Percentiles rank a stretch among this genome's conserved stretches.
Evolutionary conservation across 2,888 invertebrate species (phyloP).

Genomic region (Epirrhoe tristata): DNA sequence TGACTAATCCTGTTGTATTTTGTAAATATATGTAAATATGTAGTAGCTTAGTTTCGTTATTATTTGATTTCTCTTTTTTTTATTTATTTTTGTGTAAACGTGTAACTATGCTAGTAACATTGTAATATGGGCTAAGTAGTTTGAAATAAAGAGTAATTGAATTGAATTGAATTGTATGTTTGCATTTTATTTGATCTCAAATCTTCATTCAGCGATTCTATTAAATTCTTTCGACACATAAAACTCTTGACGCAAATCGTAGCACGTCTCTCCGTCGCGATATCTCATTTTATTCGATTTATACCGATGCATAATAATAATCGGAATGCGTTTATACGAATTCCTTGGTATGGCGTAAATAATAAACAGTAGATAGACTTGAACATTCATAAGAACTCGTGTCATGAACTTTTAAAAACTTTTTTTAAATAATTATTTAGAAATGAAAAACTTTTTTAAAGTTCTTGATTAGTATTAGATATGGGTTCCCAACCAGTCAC

Average conservation of each 20-base stretch:
- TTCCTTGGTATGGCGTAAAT: conserved; percentile 32
- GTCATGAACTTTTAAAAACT: background rate
- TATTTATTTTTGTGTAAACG: no score
- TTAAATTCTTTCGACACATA: conserved; percentile 43
- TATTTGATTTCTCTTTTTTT: no score
- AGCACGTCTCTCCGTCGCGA: conserved; percentile 42
- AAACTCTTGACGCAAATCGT: conserved; percentile 42
- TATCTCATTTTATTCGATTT: conserved; percentile 48
- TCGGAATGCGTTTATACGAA: conserved; percentile 50
- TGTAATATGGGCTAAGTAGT: no score
- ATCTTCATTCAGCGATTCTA: conserved; percentile 28
- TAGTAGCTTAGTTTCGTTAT: no score
- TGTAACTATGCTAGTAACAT: no score
- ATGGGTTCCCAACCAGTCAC: no score
- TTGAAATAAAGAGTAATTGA: background rate
- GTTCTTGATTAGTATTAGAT: no score
- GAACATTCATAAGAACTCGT: background rate
- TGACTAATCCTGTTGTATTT: no score
- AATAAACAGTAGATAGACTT: conserved; percentile 12
- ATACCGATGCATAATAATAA: conserved; percentile 49
- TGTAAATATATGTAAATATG: no score
- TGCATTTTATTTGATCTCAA: conserved; percentile 12
- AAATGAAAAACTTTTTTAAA: no score
- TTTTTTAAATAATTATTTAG: background rate
- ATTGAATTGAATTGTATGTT: no score